Evolutionary conservation across 30 jellyfish, hydroid and myxozoan genomes (phyloP).

Genomic region (Mastigias papua): DNA sequence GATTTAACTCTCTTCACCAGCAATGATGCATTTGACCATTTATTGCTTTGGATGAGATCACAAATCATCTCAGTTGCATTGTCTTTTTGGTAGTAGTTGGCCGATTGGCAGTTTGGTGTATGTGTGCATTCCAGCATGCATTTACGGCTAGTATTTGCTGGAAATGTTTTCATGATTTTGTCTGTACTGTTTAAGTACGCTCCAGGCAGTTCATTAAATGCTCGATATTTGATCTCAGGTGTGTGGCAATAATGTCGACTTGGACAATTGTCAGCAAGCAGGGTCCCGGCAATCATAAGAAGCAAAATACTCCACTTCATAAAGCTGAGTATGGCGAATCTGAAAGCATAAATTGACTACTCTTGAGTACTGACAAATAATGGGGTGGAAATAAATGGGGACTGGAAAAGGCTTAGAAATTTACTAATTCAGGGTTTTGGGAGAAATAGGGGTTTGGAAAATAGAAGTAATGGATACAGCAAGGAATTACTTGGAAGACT

Average conservation of each 20-base stretch:
- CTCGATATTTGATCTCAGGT: constrained; percentile 24
- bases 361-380: too few relatives aligned
- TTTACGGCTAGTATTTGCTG: not conserved
- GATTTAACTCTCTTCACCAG: constrained; percentile 5
- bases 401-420: too few relatives aligned
- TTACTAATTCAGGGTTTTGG: too few relatives aligned
- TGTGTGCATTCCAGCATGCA: constrained; percentile 47
- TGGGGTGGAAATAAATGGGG: too few relatives aligned
- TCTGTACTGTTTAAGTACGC: constrained; percentile 32
- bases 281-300: too few relatives aligned
- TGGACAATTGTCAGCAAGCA: constrained; percentile 28
- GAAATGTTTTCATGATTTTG: constrained; percentile 1
- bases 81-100: not conserved
- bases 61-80: constrained; percentile 20
- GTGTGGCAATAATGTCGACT: constrained; percentile 46
- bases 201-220: constrained; percentile 9
- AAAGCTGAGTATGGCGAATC: too few relatives aligned
- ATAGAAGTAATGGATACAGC: too few relatives aligned
- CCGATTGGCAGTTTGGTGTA: constrained; percentile 21
- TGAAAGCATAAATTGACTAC: too few relatives aligned
- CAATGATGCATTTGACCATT: constrained; percentile 57
- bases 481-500: too few relatives aligned
- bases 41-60: constrained; percentile 43
- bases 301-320: too few relatives aligned
- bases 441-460: too few relatives aligned